Conservation (phyloP, 2,113 vertebrate species). For the Caloenas nicobarica region DNA sequence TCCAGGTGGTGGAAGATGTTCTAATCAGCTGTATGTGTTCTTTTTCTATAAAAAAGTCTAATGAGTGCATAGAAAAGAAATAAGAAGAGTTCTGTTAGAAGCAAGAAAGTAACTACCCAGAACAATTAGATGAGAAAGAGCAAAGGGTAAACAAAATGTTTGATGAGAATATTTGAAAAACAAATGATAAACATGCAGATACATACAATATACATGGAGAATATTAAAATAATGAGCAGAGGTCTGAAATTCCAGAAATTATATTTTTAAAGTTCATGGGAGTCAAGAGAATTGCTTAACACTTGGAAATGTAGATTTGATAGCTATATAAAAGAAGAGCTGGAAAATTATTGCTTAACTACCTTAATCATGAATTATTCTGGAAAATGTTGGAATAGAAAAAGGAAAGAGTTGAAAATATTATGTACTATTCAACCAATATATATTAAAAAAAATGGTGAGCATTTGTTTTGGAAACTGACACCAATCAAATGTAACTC, state of each 20-base stretch:
- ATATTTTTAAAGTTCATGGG: not conserved
- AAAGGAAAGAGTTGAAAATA: not conserved
- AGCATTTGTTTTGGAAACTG: not conserved
- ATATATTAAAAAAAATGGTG: not conserved
- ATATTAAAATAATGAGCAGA: not conserved
- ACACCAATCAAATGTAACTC: not conserved
- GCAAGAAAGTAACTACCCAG: not conserved
- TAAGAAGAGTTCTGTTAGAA: not conserved
- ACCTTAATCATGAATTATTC: not conserved
- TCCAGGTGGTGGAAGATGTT: not conserved
- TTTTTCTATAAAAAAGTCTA: not conserved
- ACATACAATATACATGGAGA: not conserved
- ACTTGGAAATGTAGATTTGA: not conserved
- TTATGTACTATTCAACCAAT: not conserved
- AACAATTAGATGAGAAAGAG: not conserved
- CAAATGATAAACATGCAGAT: not conserved
- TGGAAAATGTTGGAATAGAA: not conserved
- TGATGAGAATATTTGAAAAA: not conserved
- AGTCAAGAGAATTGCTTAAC: not conserved
- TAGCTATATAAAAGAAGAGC: not conserved
- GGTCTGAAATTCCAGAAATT: not conserved
- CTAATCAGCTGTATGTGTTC: not conserved
- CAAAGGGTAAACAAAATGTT: not conserved
- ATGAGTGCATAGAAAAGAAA: constrained; percentile 15
- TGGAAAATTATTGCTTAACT: not conserved